These are phyloP conservation scores for Cybosia mesomella DNA, from an alignment of 2,888 invertebrate genomes.

Conservation along the genomic window DNA sequence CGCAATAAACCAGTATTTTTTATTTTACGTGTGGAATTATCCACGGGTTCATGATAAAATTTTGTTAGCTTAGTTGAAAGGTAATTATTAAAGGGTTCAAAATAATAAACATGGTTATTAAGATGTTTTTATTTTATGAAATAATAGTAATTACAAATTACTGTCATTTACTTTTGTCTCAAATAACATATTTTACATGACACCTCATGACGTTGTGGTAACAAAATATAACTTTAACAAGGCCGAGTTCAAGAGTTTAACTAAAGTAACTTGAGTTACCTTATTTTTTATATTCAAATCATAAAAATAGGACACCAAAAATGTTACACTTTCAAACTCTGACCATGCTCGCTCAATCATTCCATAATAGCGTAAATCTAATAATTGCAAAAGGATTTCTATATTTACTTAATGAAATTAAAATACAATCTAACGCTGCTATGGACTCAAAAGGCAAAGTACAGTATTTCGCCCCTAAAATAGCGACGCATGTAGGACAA, in stretches of 20 bases:
- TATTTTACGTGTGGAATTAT: no score
- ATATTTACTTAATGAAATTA: conserved; percentile 1
- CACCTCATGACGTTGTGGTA: conserved; percentile 45
- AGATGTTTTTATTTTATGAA: neutral
- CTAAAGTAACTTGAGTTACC: conserved; percentile 31
- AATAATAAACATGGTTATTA: neutral
- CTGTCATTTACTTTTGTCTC: conserved; percentile 33
- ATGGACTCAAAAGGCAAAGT: conserved; percentile 29
- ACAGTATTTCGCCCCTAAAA: conserved; percentile 57
- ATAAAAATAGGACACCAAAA: conserved; percentile 8
- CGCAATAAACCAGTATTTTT: neutral
- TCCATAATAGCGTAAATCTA: conserved; percentile 28
- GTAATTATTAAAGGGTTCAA: neutral
- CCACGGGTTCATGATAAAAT: no score
- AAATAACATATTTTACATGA: conserved; percentile 40
- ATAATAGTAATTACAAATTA: conserved; percentile 2
- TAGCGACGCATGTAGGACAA: conserved; percentile 70
- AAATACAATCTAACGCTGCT: conserved; percentile 38
- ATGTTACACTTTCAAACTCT: conserved; percentile 73
- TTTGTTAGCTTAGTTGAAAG: no score
- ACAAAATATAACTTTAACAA: conserved; percentile 49
- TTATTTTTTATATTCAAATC: conserved; percentile 5
- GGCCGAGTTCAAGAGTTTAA: conserved; percentile 80
- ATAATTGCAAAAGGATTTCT: neutral
- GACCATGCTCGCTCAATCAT: conserved; percentile 47